Evolutionary conservation across 1,140 invertebrate species (phyloP).

Genomic region (Drosophila auraria): DNA sequence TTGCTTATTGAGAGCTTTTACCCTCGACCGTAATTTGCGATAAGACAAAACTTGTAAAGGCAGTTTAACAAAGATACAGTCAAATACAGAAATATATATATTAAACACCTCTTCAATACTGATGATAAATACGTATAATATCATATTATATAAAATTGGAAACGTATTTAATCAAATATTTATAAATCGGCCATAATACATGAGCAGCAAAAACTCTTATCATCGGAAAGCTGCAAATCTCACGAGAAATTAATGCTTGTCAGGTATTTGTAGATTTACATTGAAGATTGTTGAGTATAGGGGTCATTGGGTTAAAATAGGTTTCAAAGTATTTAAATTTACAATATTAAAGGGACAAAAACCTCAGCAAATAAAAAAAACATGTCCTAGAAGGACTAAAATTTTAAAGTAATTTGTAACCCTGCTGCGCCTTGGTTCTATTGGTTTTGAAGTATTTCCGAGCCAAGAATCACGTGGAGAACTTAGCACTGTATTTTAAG

Average conservation of each 20-base stretch:
- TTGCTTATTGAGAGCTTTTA: neutral
- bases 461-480: neutral
- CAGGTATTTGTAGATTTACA: slow-evolving; percentile 14
- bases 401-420: neutral
- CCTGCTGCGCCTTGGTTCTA: too few relatives aligned
- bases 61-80: neutral
- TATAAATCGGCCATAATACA: neutral
- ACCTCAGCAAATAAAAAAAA: neutral
- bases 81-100: too few relatives aligned
- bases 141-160: too few relatives aligned
- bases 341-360: neutral
- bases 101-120: too few relatives aligned
- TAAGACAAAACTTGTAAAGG: neutral
- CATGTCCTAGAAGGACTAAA: neutral
- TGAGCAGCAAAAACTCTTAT: neutral
- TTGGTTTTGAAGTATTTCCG: neutral
- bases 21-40: neutral
- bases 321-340: neutral
- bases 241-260: neutral
- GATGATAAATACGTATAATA: too few relatives aligned
- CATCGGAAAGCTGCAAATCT: neutral
- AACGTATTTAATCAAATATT: neutral
- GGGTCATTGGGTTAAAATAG: neutral
- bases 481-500: neutral
- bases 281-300: neutral